Base-by-base conservation (phyloP, 2,888 invertebrate species). In the Yponomeuta evonymella region DNA sequence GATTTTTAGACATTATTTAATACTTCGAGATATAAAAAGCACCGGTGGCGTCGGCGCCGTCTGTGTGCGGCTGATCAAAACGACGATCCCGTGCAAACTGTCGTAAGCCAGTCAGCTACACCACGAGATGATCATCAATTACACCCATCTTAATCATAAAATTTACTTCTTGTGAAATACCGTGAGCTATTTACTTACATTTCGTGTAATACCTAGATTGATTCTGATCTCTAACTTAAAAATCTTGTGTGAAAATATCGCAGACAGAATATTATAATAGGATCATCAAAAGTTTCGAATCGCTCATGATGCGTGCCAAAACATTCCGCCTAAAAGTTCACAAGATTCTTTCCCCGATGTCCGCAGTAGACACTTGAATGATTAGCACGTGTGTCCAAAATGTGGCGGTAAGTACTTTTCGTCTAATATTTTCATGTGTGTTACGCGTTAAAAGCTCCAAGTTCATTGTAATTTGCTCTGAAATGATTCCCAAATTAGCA, bases 1-100 rank as follows among this genome's bases (percentile, higher is more conserved):
- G 72, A 71, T 78, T 78, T 74, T 76, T 73, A 76, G 76, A 73
- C 79, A 79, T 79, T 66, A 65, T 58, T 58, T 15, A 58, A 58
- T 58, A 58, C 15, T 58, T 58, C 15, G 51, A 9, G 51, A 1
- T 58, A 43, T 43, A 58, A 58, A 58, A 58, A 58, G 51, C 51
- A 15, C 51, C 51, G 51, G 51, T 12, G 51, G 51, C 51, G 51
- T 15, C 15, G 76, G 76, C 73, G 75, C 73, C 66, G 78, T 72
- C 81, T 77, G 75, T 73, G 74, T 80, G 79, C 76, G 75, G 79
- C 51, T 58, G 51, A 58, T 58, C 51, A 58, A 58, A 58, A 9
- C 51, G 51, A 8, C 15, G 51, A 58, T 58, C 51, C 51, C 51
- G 15, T 58, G 51, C 15, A 12, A 15, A 58, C 51, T 58, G 51